Conservation (phyloP, 2,113 vertebrate genomes). For the Tenrec ecaudatus region DNA sequence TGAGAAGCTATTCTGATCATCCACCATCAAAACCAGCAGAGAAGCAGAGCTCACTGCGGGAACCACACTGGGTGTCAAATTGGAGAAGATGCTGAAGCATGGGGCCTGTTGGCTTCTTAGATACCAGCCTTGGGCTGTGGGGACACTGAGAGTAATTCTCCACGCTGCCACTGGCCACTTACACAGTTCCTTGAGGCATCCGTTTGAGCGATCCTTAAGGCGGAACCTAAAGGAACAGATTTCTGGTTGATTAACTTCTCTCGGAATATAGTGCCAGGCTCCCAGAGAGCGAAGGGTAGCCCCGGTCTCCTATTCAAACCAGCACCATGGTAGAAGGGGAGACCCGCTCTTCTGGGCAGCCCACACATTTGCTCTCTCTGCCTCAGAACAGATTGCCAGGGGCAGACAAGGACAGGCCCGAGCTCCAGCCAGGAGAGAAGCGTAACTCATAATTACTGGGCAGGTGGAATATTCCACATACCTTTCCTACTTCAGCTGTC, state of each 20-base stretch:
- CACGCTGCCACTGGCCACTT: too few relatives aligned
- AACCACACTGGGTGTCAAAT: not conserved
- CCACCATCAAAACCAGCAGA: not conserved
- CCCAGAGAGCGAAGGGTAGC: constrained; percentile 24
- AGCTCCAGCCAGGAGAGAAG: constrained; percentile 46
- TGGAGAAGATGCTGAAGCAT: not conserved
- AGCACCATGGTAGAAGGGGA: not conserved
- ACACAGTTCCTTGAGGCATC: not conserved
- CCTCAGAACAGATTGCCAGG: constrained; percentile 38
- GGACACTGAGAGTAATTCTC: too few relatives aligned
- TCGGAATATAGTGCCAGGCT: constrained; percentile 28
- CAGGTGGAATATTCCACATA: not conserved
- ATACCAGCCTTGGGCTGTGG: not conserved
- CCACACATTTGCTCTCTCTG: constrained; percentile 19
- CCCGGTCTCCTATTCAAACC: constrained; percentile 37
- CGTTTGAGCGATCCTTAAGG: constrained; percentile 5
- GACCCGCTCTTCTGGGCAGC: not conserved
- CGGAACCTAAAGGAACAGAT: not conserved
- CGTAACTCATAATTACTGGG: constrained; percentile 62
- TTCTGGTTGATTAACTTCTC: constrained; percentile 63
- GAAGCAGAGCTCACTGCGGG: not conserved
- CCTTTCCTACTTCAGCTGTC: constrained; percentile 65
- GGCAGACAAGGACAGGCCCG: constrained; percentile 55
- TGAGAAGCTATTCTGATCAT: not conserved
- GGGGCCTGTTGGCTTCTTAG: too few relatives aligned